Percentiles rank a stretch among this genome's conserved stretches.
Conservation (phyloP, 2,797 vertebrate genomes). For the Neosalanx taihuensis region DNA sequence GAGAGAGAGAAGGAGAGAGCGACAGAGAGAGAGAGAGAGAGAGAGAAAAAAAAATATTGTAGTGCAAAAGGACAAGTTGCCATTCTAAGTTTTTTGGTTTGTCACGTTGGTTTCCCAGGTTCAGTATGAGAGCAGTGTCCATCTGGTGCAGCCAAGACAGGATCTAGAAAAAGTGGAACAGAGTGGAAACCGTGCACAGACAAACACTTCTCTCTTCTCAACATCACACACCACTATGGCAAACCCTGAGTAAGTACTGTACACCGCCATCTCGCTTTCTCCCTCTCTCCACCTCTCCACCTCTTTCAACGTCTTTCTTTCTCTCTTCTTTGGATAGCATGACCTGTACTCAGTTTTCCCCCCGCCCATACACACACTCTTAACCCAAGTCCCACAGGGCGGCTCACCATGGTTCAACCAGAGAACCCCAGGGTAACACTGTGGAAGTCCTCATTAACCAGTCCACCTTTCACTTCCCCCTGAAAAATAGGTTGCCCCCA, state of each 20-base stretch:
- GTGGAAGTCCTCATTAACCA: slow-evolving; percentile 15
- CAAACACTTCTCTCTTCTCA: slow-evolving; percentile 29
- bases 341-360: slow-evolving; percentile 8
- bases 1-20: too few species aligned
- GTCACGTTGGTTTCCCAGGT: slow-evolving; percentile 34
- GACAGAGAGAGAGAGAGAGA: too few species aligned
- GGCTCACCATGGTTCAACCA: slow-evolving; percentile 27
- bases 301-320: neutral
- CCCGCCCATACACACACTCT: slow-evolving; percentile 15
- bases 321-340: neutral
- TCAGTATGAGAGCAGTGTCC: slow-evolving; percentile 53
- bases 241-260: slow-evolving; percentile 65
- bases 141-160: slow-evolving; percentile 49
- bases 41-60: neutral
- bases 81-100: neutral
- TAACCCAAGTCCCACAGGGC: slow-evolving; percentile 18
- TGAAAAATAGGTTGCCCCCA: neutral
- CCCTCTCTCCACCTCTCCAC: neutral
- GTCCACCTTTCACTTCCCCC: slow-evolving; percentile 19
- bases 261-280: neutral
- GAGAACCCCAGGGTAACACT: slow-evolving; percentile 19
- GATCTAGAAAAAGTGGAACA: slow-evolving; percentile 38
- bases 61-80: neutral
- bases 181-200: slow-evolving; percentile 41
- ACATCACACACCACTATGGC: slow-evolving; percentile 58